Evolutionary conservation across 1,140 invertebrate species (phyloP).

Genomic region (Penaeus indicus): DNA sequence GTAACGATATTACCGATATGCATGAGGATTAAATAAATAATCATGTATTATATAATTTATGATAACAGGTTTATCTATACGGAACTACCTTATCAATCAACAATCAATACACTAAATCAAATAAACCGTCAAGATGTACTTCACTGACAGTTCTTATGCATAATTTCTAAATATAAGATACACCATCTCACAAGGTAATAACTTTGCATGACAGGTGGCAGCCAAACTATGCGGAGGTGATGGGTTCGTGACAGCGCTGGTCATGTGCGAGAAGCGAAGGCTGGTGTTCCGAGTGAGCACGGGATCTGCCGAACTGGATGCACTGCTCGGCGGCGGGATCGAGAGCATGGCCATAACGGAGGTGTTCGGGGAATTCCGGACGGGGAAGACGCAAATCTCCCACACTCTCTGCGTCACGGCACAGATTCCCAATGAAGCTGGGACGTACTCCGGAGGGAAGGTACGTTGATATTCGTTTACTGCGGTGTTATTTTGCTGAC

Average conservation of each 20-base stretch:
- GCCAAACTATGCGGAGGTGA: conserved; percentile 68
- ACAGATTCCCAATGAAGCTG: conserved; percentile 79
- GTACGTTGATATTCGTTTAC: conserved; percentile 75
- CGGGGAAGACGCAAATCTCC: conserved; percentile 84
- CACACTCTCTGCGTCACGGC: conserved; percentile 85
- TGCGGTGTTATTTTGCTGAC: neutral
- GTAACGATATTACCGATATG: no score
- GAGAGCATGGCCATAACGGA: conserved; percentile 99
- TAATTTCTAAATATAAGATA: no score
- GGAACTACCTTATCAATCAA: no score
- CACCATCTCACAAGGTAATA: neutral
- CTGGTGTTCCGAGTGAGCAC: conserved; percentile 81
- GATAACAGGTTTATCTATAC: no score
- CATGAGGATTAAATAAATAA: no score
- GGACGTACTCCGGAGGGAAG: conserved; percentile 81
- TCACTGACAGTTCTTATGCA: no score
- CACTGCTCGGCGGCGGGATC: conserved; percentile 94
- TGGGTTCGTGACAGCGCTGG: conserved; percentile 82
- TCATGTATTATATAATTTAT: no score
- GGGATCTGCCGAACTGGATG: conserved; percentile 94
- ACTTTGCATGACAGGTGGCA: conserved; percentile 37
- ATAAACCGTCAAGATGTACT: no score
- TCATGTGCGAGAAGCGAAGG: conserved; percentile 81
- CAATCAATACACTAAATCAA: no score
- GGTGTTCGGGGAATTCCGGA: conserved; percentile 97